A percentile compares a stretch with the other conserved stretches of the same genome.
phyloP scores from a whole-genome alignment of 2,797 vertebrate species.

The Bradypodion pumilum region DNA sequence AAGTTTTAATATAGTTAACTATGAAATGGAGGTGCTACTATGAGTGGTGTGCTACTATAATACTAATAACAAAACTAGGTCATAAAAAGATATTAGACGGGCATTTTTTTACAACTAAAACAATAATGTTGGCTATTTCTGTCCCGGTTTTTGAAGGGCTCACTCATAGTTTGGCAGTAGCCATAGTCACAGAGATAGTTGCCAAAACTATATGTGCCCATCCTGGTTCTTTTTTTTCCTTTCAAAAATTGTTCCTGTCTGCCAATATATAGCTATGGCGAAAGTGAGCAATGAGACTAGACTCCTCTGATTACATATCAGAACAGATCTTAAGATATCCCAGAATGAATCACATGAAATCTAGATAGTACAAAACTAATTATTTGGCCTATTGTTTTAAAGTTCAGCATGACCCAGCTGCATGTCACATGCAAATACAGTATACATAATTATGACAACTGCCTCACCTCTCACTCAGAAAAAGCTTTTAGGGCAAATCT shows the following conservation, averaged over 20 bases:
- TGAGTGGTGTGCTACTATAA: neutral
- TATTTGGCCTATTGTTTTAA: neutral
- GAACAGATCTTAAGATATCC: neutral
- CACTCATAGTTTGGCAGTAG: neutral
- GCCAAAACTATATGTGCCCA: neutral
- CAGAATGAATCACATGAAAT: neutral
- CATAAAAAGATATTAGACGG: neutral
- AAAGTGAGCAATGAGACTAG: neutral
- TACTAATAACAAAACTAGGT: neutral
- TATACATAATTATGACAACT: too few relatives aligned
- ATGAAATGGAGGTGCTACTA: too few relatives aligned
- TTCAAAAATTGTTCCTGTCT: neutral
- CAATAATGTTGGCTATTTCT: neutral
- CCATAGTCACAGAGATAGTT: neutral
- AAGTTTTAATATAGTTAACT: too few relatives aligned
- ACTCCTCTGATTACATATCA: neutral
- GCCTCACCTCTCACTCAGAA: neutral
- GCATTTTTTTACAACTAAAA: slow-evolving; percentile 2
- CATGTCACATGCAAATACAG: neutral
- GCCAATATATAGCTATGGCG: neutral
- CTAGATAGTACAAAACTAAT: neutral
- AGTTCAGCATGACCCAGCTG: neutral
- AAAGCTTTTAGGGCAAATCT: neutral
- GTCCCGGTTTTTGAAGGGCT: neutral
- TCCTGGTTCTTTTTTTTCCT: neutral